Evolutionary conservation across 2,888 invertebrate species (phyloP), one percentile per base, ranked within the genome.

Genomic region (Cenopis cana): DNA sequence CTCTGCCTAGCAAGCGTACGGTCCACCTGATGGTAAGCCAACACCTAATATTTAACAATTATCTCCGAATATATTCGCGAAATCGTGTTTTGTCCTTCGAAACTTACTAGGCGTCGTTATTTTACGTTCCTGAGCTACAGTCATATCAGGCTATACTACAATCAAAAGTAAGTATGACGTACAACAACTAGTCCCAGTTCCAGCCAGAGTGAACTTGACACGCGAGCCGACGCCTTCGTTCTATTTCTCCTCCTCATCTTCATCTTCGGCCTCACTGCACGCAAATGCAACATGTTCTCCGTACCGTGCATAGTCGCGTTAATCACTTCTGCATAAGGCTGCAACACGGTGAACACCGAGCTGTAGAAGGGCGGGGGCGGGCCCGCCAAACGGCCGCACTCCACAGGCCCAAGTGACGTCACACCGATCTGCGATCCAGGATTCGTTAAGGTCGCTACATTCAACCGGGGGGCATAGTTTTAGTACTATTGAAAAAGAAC

Each of bases 321-420:
- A 55, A 92, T 72, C 59, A 91, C 52, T 78, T 80, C n/a, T 79
- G 18, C 82, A 82, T 91, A 91, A 60, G 76, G 80, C 72, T 78
- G 78, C 72, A 91, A 81, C 74, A 83, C 71, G 36, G 92, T 91
- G 82, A 92, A 86, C 75, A 92, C 92, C 82, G 89, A 89, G 33
- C 66, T 54, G 14, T 1, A 82, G 73, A 85, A 14, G 14, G 41
- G 84, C 69, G 76, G 78, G 46, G 68, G 74, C 8, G 75, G 68
- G 78, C 50, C 61, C 55, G 46, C 46, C 29, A 14, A 54, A 5
- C 18, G 14, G 18, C 73, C 49, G 80, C 81, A 89, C 76, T 85
- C 83, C 69, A 82, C 67, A 12, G 90, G 89, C 1, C 90, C 90
- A 89, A 90, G 85, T 54, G 90, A 90, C 55, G 90, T 89, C 52